Evolutionary conservation across 2,888 invertebrate species (phyloP).

Genomic region (Eupithecia pulchellata): DNA sequence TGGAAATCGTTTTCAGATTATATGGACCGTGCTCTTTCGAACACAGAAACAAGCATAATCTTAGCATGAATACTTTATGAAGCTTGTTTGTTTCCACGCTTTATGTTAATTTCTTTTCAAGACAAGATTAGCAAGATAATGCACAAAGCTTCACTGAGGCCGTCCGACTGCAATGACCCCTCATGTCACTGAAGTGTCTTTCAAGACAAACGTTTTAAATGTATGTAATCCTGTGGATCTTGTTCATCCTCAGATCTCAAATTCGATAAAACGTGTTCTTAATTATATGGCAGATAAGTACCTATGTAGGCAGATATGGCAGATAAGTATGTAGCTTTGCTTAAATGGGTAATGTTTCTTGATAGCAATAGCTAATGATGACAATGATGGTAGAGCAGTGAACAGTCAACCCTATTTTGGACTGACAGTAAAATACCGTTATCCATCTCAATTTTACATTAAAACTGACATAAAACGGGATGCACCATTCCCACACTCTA

Average conservation of each 20-base stretch:
- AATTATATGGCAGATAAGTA: too few relatives aligned
- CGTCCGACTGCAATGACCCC: conserved; percentile 4
- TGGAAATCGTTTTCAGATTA: conserved; percentile 55
- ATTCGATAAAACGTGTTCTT: background rate
- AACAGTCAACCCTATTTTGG: conserved; percentile 15
- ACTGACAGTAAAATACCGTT: conserved; percentile 41
- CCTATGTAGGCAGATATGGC: background rate
- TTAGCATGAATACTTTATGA: conserved; percentile 15
- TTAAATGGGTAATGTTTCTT: background rate
- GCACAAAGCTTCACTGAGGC: background rate
- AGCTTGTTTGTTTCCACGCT: conserved; percentile 16
- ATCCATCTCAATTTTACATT: conserved; percentile 66
- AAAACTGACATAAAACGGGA: conserved; percentile 77
- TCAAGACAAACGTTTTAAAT: background rate
- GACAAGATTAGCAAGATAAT: conserved; percentile 18
- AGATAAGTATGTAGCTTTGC: too few relatives aligned
- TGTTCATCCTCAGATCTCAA: background rate
- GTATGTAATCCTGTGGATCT: background rate
- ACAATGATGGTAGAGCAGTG: conserved; percentile 5
- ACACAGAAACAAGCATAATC: conserved; percentile 36
- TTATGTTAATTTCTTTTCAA: conserved; percentile 19
- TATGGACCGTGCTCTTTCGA: conserved; percentile 52
- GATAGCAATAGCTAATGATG: background rate
- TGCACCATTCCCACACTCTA: conserved; percentile 64
- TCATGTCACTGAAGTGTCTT: background rate